phyloP scores from a whole-genome alignment of 2,888 invertebrate genomes.

The Hymenopus coronatus region DNA sequence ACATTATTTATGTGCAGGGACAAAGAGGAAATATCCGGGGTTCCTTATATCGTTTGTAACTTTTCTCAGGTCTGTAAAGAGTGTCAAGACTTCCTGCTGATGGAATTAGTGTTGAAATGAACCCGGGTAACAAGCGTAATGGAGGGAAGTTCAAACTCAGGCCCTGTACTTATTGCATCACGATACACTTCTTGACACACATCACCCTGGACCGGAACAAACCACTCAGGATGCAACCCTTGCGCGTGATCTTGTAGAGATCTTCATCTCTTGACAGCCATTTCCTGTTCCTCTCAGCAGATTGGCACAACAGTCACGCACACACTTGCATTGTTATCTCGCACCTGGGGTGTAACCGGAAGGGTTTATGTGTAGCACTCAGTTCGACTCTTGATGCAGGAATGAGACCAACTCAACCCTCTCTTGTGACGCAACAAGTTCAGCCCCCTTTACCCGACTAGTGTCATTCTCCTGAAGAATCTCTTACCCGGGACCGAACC shows the following conservation, averaged over 20 bases:
- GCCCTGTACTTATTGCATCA: too few relatives aligned
- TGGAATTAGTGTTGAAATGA: too few relatives aligned
- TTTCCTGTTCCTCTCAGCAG: neutral
- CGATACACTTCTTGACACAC: neutral
- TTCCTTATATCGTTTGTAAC: too few relatives aligned
- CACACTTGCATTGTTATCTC: neutral
- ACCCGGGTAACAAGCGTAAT: too few relatives aligned
- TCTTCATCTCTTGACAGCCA: neutral
- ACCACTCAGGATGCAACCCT: neutral
- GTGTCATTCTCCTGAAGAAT: too few relatives aligned
- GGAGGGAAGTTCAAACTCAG: too few relatives aligned
- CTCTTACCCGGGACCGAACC: neutral
- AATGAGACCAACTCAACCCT: neutral
- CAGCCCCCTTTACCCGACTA: neutral
- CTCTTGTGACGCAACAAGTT: neutral
- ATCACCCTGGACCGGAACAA: neutral
- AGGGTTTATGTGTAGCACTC: neutral
- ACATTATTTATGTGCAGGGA: too few relatives aligned
- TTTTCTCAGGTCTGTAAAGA: too few relatives aligned
- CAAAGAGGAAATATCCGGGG: too few relatives aligned
- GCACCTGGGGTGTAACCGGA: neutral
- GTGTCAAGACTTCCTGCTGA: too few relatives aligned
- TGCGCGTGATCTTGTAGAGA: neutral
- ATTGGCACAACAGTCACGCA: neutral
- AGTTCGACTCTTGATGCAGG: neutral